Base-by-base conservation (phyloP, 1,140 invertebrate species). In the Drosophila auraria region DNA sequence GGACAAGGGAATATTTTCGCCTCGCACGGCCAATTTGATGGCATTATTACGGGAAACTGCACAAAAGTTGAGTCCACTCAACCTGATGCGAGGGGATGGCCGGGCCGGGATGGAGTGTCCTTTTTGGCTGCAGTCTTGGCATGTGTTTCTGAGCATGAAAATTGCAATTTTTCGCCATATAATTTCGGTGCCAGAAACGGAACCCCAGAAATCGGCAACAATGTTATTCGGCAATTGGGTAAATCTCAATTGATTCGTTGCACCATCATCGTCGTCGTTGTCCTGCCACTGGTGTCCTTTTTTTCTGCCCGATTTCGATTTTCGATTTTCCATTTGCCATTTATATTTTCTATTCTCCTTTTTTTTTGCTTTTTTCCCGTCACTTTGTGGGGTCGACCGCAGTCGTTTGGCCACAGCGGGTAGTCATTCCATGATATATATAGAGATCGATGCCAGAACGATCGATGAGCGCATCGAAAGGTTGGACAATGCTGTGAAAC, bases 351-450 rank as follows among this genome's bases (percentile, higher is more conserved):
- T 42, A n/a, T n/a, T 58, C 25, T 59, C 4, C 9, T 15, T 25
- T 30, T 23, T 14, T 14, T 62, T 36, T 36, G 27, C 45, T 20
- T 53, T 12, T 51, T 56, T 25, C 14, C n/a, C 62, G 54, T 58
- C 51, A 69, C 62, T 59, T 78, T 65, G 64, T 83, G 77, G 80
- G 60, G 61, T 89, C 84, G 86, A 89, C 84, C 84, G 78, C 84
- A 89, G 87, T 90, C 65, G 76, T 84, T 87, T 89, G 78, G 84
- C 84, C 84, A 89, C 84, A 89, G 84, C 86, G 82, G 86, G 84
- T 60, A 50, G 60, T 61, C 58, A 42, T n/a, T 58, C 20, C n/a
- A 36, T n/a, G n/a, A 27, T 17, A 50, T 6, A 27, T 30, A 15
- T 15, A 42, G 23, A 25, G 36, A 54, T 70, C 65, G 45, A 27